Base-by-base conservation (phyloP, 2,797 vertebrate genomes). In the Pampus argenteus region DNA sequence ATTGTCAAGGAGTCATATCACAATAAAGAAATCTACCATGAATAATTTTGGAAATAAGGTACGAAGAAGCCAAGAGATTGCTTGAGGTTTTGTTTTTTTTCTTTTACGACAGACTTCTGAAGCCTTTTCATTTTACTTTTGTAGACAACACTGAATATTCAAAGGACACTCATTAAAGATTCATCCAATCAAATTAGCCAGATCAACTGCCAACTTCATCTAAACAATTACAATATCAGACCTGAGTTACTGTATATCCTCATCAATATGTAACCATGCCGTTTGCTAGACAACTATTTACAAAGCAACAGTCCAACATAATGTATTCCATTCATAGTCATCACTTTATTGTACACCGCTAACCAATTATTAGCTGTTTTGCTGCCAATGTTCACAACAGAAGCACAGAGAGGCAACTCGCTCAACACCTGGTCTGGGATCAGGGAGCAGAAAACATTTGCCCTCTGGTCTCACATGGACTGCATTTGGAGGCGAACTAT, bases 351-450 rank as follows among this genome's bases (percentile, higher is more conserved):
- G 47, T 58, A 49, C 58, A 56, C 69, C 71, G 60, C 47, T 50
- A 59, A 76, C 60, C 61, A 69, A 58, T 66, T 69, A 76, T 70
- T 55, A 54, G 66, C 66, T 74, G 84, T 84, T 87, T 78, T 62
- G 60, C 73, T 91, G 86, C 86, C 85, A 79, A 73, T 63, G 54
- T 82, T 81, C 86, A 85, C 83, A 75, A 84, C 74, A 84, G 83
- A 88, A 85, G 78, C 74, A 69, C 51, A 57, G 74, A 76, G 76
- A 88, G 79, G 85, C 68, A 83, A 78, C 79, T 87, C 74, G 66
- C 86, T 84, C 81, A 94, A 93, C 93, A 94, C 90, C 92, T 94
- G 94, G 93, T 90, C 87, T 77, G 86, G 87, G 90, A 90, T 92
- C 87, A 90, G 69, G 82, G 83, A 87, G 87, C 83, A 82, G 62